These are phyloP conservation scores for Epicauta chinensis DNA, from an alignment of 1,140 invertebrate species.

Conservation along the genomic window DNA sequence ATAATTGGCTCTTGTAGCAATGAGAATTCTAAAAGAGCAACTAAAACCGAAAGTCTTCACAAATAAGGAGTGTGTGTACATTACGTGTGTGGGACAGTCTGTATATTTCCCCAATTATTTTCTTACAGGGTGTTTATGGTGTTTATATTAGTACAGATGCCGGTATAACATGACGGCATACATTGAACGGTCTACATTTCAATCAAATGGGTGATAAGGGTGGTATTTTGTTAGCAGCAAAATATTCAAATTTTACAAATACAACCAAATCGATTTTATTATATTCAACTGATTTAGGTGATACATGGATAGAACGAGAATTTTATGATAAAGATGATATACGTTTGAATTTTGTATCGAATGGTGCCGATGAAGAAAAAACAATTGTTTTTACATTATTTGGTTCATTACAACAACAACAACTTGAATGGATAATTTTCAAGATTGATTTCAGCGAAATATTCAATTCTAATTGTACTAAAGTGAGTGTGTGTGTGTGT, in stretches of 20 bases:
- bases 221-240: constrained; percentile 76
- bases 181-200: constrained; percentile 74
- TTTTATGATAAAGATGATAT: constrained; percentile 67
- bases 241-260: constrained; percentile 65
- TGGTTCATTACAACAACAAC: constrained; percentile 74
- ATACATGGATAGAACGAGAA: constrained; percentile 63
- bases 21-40: too few species aligned
- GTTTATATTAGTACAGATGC: constrained; percentile 80
- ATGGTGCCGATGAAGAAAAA: constrained; percentile 86
- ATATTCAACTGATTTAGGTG: constrained; percentile 83
- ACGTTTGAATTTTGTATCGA: constrained; percentile 79
- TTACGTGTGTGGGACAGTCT: too few species aligned
- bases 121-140: constrained; percentile 71
- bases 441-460: constrained; percentile 71
- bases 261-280: constrained; percentile 67
- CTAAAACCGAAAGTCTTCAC: too few species aligned
- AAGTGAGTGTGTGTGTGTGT: constrained; percentile 20
- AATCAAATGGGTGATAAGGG: constrained; percentile 90
- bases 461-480: constrained; percentile 50
- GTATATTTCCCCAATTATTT: constrained; percentile 3
- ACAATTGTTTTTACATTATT: constrained; percentile 87
- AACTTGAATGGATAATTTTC: constrained; percentile 84
- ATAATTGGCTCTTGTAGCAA: too few species aligned
- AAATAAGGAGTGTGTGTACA: too few species aligned
- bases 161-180: constrained; percentile 73